Conservation (phyloP, 2,888 invertebrate genomes). For the Reticulitermes lucifugus region DNA sequence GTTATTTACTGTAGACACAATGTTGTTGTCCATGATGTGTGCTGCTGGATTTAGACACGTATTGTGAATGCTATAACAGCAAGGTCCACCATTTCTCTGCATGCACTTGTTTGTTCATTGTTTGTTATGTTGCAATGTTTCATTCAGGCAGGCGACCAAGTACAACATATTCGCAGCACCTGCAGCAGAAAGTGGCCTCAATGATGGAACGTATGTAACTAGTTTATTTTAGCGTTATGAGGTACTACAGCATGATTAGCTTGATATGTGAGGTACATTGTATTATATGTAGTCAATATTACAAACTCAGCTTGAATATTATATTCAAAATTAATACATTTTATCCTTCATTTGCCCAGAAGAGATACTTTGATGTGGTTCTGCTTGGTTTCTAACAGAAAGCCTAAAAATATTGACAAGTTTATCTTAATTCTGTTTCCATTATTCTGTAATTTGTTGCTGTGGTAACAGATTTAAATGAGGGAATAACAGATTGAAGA, state of each 20-base stretch:
- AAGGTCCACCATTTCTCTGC: background rate
- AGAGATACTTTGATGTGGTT: too few species aligned
- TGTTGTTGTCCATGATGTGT: too few species aligned
- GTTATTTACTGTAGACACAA: too few species aligned
- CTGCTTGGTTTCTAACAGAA: too few species aligned
- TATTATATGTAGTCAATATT: background rate
- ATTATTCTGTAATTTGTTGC: too few species aligned
- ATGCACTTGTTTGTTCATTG: conserved; percentile 12
- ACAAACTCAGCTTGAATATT: background rate
- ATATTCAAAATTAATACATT: background rate
- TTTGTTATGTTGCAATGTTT: conserved; percentile 52
- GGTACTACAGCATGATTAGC: background rate
- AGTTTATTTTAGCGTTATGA: background rate
- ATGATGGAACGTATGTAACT: conserved; percentile 65
- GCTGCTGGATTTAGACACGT: too few species aligned
- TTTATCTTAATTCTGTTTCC: too few species aligned
- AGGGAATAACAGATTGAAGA: too few species aligned
- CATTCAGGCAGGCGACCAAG: conserved; percentile 52
- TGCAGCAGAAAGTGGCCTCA: conserved; percentile 65
- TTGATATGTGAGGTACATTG: background rate
- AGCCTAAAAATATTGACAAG: too few species aligned
- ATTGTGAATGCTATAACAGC: background rate
- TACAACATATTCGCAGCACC: conserved; percentile 65
- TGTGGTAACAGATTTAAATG: too few species aligned
- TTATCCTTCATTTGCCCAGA: too few species aligned